These are phyloP conservation scores for Neostethus bicornis DNA, from an alignment of 2,797 vertebrate genomes.

Conservation along the genomic window DNA sequence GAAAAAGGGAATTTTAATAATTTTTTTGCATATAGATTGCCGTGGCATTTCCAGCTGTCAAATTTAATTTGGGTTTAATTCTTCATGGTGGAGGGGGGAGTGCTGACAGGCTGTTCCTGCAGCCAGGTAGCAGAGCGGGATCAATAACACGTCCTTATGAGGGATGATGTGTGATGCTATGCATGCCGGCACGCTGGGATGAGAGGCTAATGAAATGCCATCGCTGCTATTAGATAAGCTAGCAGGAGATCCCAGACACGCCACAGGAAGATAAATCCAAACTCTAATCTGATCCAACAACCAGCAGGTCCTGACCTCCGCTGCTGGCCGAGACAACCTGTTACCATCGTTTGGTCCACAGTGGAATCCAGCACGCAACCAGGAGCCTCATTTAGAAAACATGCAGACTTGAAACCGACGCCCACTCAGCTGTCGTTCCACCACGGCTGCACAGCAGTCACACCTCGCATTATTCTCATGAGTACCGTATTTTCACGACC, in stretches of 20 bases:
- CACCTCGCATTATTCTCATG: too few species aligned
- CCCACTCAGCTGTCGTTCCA: too few species aligned
- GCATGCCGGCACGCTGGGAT: conserved; percentile 90
- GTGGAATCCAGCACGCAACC: too few species aligned
- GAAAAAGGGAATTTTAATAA: conserved; percentile 85
- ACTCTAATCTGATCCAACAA: conserved; percentile 80
- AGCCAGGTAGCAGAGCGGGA: conserved; percentile 88
- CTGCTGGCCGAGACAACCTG: too few species aligned
- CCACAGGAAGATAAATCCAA: conserved; percentile 83
- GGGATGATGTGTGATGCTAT: conserved; percentile 95
- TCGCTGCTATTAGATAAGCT: conserved; percentile 91
- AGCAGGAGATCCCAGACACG: conserved; percentile 73
- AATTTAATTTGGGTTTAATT: conserved; percentile 99
- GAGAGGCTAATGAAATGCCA: conserved; percentile 98
- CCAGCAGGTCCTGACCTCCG: conserved; percentile 37
- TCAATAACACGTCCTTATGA: conserved; percentile 99
- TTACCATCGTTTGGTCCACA: too few species aligned
- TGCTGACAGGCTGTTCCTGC: conserved; percentile 91
- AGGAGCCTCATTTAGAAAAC: too few species aligned
- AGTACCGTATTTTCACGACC: too few species aligned
- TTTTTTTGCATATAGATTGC: conserved; percentile 96
- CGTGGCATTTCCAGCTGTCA: conserved; percentile 97
- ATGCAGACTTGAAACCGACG: too few species aligned
- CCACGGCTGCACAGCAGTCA: too few species aligned
- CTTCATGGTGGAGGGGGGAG: conserved; percentile 91